These are phyloP conservation scores for Drosophila oshimai DNA, from an alignment of 1,140 invertebrate genomes.

Conservation along the genomic window DNA sequence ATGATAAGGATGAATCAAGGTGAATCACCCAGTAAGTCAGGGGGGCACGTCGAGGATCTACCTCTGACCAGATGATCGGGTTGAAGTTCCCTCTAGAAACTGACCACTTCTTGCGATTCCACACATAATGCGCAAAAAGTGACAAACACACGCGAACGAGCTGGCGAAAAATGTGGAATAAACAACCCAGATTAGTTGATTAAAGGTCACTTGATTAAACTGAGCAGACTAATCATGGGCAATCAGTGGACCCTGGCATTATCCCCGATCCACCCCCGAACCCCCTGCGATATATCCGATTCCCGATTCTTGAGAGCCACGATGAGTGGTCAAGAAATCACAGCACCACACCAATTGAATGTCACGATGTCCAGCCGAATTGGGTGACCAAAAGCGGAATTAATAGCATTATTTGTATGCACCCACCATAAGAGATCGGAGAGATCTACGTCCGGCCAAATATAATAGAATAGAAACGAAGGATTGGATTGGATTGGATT, in stretches of 20 bases:
- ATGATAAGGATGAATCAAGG: conserved; percentile 2
- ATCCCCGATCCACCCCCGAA: background rate
- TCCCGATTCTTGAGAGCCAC: conserved; percentile 22
- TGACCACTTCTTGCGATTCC: background rate
- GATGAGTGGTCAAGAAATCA: conserved; percentile 21
- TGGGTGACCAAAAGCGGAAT: conserved; percentile 11
- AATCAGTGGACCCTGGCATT: conserved; percentile 16
- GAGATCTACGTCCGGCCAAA: too few relatives aligned
- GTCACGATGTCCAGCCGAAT: conserved; percentile 6
- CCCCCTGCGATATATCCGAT: background rate
- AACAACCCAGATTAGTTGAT: conserved; percentile 23
- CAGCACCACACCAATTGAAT: too few relatives aligned
- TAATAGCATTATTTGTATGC: conserved; percentile 33
- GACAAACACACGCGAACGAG: background rate
- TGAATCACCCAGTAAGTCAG: conserved; percentile 7
- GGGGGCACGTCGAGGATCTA: background rate
- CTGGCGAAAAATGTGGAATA: conserved; percentile 39
- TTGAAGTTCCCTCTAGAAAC: background rate
- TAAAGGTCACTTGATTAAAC: conserved; percentile 38
- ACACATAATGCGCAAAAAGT: conserved; percentile 19
- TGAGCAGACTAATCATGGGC: conserved; percentile 25
- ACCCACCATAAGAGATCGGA: background rate
- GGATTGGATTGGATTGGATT: background rate
- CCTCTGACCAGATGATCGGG: background rate
- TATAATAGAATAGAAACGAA: conserved; percentile 10